phyloP scores from a whole-genome alignment of 2,797 vertebrate genomes.

The Antrozous pallidus region DNA sequence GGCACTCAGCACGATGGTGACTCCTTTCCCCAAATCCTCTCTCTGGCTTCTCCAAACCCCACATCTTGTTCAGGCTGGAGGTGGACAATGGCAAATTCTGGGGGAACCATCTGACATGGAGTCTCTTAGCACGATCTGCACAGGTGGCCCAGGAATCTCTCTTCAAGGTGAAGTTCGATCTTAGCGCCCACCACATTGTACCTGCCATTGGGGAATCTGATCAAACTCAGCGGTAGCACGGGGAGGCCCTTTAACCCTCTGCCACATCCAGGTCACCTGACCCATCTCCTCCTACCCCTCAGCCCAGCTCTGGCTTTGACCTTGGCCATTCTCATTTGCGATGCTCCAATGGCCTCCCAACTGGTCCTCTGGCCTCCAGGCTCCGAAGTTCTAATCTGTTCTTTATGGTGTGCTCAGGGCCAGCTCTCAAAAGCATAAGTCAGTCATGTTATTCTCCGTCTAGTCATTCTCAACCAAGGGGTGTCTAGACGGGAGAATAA shows the following conservation, averaged over 20 bases:
- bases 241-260: neutral
- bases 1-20: neutral
- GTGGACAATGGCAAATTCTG: neutral
- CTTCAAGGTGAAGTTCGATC: neutral
- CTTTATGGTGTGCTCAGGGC: neutral
- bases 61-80: neutral
- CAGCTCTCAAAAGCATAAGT: neutral
- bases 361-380: neutral
- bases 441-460: neutral
- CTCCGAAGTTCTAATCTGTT: neutral
- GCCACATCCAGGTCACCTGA: neutral
- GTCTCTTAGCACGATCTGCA: neutral
- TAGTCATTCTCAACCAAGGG: neutral
- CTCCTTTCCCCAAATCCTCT: neutral
- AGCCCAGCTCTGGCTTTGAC: neutral
- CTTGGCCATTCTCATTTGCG: neutral
- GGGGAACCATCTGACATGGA: neutral
- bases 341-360: neutral
- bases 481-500: too few species aligned
- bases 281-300: neutral
- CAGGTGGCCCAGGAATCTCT: neutral
- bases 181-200: neutral
- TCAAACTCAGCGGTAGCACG: rapidly evolving
- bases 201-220: neutral
- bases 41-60: neutral